Base-by-base conservation (phyloP, 1,140 invertebrate genomes). In the Sminthurinus signatus region DNA sequence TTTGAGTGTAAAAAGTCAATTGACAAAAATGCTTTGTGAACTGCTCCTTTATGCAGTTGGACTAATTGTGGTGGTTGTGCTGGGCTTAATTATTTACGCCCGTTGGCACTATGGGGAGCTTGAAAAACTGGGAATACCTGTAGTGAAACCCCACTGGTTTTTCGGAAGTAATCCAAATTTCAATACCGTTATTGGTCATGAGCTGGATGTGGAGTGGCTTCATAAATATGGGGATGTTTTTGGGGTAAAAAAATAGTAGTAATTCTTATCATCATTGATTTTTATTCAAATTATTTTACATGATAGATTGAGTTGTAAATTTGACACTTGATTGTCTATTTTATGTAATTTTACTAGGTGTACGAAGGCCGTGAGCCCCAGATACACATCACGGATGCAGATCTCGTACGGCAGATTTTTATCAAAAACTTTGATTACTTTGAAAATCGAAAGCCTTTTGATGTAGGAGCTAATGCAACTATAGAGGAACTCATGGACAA, bases 401-500 rank as follows among this genome's bases (percentile, higher is more conserved):
- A 78, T 67, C 65, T 83, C n/a, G 74, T 80, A 2, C 78, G 78
- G 54, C 72, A 75, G 23, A 78, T 85, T 46, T 72, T 84, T 31
- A 72, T 81, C 10, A 81, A 78, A 29, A 82, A 84, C 68, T 84
- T 85, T 67, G 72, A 77, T 14, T 73, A 78, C 68, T 84, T 85
- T 51, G 78, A 81, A 65, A 73, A 78, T 27, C 21, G 63, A 14
- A 58, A 32, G 42, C 1, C 12, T 14, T 10, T 66, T 10, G 59
- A 60, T 32, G 46, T 61, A 21, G 60, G 60, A 0, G 52, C 23
- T 14, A 54, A 62, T 32, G 15, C 39, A 0, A 28, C 62, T 5
- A 59, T 67, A 27, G 65, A 65, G 57, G 68, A 70, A 59, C 57
- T 67, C 46, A 57, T 70, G 59, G 68, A 70, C 36, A 4, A 62